Evolutionary conservation across 2,888 invertebrate genomes (phyloP).

Genomic region (Ichneumoninae sp.): DNA sequence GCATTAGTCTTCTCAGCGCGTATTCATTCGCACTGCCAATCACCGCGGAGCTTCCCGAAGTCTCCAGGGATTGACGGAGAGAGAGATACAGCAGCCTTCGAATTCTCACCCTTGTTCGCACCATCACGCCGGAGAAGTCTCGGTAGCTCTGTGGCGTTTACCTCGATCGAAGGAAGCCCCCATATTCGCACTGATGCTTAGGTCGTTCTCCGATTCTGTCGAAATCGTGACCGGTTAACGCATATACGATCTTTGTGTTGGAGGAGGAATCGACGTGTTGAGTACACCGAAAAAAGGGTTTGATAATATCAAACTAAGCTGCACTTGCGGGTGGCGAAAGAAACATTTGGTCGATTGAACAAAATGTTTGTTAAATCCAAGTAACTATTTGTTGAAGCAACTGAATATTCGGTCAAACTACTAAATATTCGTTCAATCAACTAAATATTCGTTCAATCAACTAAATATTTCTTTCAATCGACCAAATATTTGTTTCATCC

Average conservation of each 20-base stretch:
- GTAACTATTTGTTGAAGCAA: too few relatives aligned
- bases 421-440: too few relatives aligned
- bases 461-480: too few relatives aligned
- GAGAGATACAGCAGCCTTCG: background rate
- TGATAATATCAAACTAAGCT: too few relatives aligned
- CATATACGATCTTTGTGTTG: constrained; percentile 37
- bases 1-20: constrained; percentile 76
- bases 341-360: too few relatives aligned
- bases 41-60: constrained; percentile 70
- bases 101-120: constrained; percentile 31
- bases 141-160: background rate
- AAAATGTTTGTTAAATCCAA: too few relatives aligned
- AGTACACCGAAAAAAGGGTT: too few relatives aligned
- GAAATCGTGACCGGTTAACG: constrained; percentile 35
- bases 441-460: too few relatives aligned
- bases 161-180: background rate
- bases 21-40: constrained; percentile 78
- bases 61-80: constrained; percentile 54
- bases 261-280: too few relatives aligned
- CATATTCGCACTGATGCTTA: background rate
- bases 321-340: too few relatives aligned
- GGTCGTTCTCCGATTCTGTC: constrained; percentile 5
- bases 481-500: too few relatives aligned
- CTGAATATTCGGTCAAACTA: too few relatives aligned
- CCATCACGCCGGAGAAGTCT: constrained; percentile 10